These are phyloP conservation scores for Lutjanus campechanus DNA, from an alignment of 2,797 vertebrate species.

Conservation along the genomic window DNA sequence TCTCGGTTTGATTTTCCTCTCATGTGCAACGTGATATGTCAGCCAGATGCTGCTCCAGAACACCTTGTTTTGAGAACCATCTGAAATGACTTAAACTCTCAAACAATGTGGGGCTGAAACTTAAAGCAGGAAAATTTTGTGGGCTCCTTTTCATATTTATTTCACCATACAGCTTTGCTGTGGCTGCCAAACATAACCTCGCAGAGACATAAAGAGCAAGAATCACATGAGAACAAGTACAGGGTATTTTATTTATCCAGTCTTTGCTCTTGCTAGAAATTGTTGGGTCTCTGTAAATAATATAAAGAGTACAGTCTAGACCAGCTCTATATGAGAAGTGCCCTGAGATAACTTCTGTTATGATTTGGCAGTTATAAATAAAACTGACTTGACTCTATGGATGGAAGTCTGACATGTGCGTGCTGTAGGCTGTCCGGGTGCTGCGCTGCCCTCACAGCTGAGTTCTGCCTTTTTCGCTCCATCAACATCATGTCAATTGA, in stretches of 20 bases:
- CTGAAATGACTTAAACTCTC: conserved; percentile 44
- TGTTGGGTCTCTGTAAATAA: no score
- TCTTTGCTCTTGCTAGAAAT: no score
- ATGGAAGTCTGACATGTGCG: no score
- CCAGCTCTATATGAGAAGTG: no score
- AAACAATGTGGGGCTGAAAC: not conserved
- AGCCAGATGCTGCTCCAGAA: conserved; percentile 48
- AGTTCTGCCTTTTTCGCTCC: no score
- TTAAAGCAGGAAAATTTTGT: conserved; percentile 9
- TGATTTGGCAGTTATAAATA: no score
- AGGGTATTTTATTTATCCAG: not conserved
- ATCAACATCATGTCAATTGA: no score
- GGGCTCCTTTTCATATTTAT: conserved; percentile 22
- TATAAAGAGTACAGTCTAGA: no score
- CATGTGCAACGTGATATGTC: conserved; percentile 10
- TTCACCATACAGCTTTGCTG: conserved; percentile 17
- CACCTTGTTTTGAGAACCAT: conserved; percentile 50
- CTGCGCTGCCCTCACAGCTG: no score
- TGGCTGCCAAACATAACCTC: not conserved
- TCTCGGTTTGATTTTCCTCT: conserved; percentile 18
- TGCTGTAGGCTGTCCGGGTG: no score
- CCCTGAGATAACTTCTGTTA: no score
- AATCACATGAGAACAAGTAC: not conserved
- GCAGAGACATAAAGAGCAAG: not conserved
- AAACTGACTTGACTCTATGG: no score